Conservation (phyloP, 2,797 vertebrate genomes). For the Tragopan temminckii region DNA sequence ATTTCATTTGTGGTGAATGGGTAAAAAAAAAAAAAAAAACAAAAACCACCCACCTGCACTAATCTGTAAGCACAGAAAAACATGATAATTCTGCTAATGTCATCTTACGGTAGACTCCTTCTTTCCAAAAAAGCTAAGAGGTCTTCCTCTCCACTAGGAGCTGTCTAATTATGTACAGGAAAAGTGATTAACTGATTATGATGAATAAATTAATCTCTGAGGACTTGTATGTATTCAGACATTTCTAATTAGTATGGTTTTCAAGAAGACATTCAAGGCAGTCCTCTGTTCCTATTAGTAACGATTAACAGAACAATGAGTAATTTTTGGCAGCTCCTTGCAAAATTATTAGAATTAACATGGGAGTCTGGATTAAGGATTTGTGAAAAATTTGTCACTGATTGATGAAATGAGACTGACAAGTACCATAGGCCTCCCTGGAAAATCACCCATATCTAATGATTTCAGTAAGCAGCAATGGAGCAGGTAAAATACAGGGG, state of each 20-base stretch:
- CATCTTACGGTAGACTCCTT: constrained; percentile 26
- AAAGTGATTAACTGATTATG: constrained; percentile 85
- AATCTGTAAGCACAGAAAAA: constrained; percentile 35
- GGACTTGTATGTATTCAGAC: constrained; percentile 83
- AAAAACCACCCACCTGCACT: neutral
- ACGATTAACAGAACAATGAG: constrained; percentile 84
- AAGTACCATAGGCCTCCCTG: constrained; percentile 1
- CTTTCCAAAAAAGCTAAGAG: constrained; percentile 67
- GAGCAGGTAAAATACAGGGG: neutral
- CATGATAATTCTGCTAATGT: constrained; percentile 16
- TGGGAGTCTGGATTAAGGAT: constrained; percentile 71
- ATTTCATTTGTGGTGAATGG: neutral
- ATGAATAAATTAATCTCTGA: constrained; percentile 86
- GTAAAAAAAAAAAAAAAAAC: neutral
- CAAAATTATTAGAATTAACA: constrained; percentile 79
- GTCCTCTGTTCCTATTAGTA: constrained; percentile 79
- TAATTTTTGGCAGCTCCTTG: constrained; percentile 80
- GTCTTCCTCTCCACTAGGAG: constrained; percentile 74
- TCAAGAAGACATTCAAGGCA: constrained; percentile 78
- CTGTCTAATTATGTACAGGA: constrained; percentile 82
- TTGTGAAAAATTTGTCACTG: constrained; percentile 70
- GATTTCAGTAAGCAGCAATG: constrained; percentile 8
- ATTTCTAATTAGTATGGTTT: constrained; percentile 84
- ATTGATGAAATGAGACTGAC: constrained; percentile 72
- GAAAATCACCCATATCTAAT: constrained; percentile 53